Conservation (phyloP, 2,888 invertebrate species). For the Rotaria sp. region DNA sequence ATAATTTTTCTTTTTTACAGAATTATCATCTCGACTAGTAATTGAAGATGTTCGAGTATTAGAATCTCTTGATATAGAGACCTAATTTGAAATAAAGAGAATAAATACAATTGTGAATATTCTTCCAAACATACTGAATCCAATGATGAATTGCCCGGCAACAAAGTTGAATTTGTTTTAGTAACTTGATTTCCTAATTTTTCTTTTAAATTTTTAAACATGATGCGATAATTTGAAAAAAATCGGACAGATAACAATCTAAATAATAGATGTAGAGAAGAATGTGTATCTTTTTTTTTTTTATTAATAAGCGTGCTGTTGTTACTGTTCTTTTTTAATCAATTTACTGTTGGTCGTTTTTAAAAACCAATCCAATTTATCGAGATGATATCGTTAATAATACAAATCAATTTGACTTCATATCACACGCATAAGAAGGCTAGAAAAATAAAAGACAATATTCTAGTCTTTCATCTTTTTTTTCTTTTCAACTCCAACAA, state of each 20-base stretch:
- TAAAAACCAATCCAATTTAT: too few species aligned
- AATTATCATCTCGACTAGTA: background rate
- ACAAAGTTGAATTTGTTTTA: background rate
- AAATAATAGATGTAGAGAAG: background rate
- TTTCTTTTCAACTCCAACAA: too few species aligned
- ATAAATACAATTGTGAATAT: too few species aligned
- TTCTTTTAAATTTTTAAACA: conserved; percentile 28
- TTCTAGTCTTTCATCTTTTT: too few species aligned
- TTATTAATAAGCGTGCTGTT: background rate
- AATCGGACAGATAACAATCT: background rate
- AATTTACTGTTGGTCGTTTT: background rate
- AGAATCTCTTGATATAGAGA: background rate
- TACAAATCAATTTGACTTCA: too few species aligned
- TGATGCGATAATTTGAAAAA: background rate
- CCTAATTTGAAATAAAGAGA: background rate
- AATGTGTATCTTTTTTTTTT: background rate
- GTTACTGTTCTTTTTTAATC: background rate
- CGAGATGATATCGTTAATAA: too few species aligned
- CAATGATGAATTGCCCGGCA: background rate
- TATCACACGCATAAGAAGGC: too few species aligned
- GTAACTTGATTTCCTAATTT: background rate
- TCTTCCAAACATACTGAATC: too few species aligned
- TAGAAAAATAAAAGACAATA: too few species aligned
- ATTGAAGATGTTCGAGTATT: background rate
- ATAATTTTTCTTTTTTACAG: background rate